phyloP scores from a whole-genome alignment of 2,113 vertebrate species.

The Catharus bicknelli region DNA sequence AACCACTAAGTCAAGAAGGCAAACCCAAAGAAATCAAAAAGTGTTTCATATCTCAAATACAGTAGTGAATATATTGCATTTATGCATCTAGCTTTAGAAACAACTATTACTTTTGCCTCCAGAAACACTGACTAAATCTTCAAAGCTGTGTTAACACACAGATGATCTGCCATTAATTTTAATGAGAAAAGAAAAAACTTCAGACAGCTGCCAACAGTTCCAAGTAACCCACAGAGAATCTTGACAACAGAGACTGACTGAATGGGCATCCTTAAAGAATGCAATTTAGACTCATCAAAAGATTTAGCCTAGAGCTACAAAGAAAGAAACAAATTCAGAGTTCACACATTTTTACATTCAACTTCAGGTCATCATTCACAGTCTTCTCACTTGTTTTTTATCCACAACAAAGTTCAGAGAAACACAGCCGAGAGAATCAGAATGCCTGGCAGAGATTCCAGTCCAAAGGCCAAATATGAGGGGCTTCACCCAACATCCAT shows the following conservation, averaged over 20 bases:
- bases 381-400: not conserved
- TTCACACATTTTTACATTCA: conserved; percentile 11
- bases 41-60: not conserved
- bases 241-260: not conserved
- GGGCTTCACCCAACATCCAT: not conserved
- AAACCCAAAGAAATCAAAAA: not conserved
- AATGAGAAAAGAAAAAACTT: not conserved
- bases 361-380: not conserved
- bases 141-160: conserved; percentile 31
- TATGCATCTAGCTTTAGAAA: conserved; percentile 1
- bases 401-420: not conserved
- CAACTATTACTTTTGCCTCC: not conserved
- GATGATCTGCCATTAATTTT: conserved; percentile 42
- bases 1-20: not conserved
- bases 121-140: not conserved
- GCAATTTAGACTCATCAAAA: conserved; percentile 18
- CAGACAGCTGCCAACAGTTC: not conserved
- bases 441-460: not conserved
- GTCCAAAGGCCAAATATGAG: not conserved
- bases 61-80: not conserved
- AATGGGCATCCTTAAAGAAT: conserved; percentile 28
- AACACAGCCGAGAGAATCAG: not conserved
- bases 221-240: conserved; percentile 12
- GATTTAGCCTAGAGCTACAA: conserved; percentile 19
- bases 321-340: not conserved